phyloP scores from a whole-genome alignment of 2,888 invertebrate species.

The Acanthopleura granulata region DNA sequence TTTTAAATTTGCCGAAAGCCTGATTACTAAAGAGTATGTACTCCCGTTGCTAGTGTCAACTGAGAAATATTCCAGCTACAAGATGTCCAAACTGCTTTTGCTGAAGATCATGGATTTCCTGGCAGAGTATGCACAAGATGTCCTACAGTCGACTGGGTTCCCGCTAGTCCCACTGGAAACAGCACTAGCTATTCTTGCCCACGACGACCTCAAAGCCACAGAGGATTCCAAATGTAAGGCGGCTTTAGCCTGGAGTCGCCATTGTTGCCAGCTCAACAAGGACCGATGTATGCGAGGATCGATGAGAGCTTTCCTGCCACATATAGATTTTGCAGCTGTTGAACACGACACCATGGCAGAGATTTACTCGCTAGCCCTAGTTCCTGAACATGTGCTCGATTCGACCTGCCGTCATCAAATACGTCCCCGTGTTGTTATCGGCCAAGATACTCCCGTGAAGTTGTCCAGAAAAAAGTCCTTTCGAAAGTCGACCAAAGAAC shows the following conservation, averaged over 20 bases:
- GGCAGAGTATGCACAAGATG: background rate
- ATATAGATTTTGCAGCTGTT: background rate
- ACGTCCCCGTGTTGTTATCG: background rate
- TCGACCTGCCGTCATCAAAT: background rate
- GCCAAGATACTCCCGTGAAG: background rate
- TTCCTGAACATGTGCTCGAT: background rate
- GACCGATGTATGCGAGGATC: background rate
- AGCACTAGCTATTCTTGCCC: background rate
- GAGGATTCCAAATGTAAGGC: background rate
- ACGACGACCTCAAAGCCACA: background rate
- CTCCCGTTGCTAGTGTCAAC: background rate
- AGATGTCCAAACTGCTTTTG: background rate
- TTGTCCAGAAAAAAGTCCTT: too few relatives aligned
- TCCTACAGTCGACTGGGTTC: background rate
- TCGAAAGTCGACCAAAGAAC: too few relatives aligned
- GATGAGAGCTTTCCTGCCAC: background rate
- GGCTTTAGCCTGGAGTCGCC: background rate
- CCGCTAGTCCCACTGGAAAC: background rate
- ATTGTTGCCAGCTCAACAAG: background rate
- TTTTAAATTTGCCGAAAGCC: background rate
- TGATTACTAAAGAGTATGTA: background rate
- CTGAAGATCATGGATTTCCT: background rate
- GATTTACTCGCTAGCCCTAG: background rate
- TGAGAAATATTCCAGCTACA: background rate
- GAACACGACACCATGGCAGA: background rate